These are phyloP conservation scores for Disparrhopalites patrizii DNA, from an alignment of 2,888 invertebrate species.

Conservation along the genomic window DNA sequence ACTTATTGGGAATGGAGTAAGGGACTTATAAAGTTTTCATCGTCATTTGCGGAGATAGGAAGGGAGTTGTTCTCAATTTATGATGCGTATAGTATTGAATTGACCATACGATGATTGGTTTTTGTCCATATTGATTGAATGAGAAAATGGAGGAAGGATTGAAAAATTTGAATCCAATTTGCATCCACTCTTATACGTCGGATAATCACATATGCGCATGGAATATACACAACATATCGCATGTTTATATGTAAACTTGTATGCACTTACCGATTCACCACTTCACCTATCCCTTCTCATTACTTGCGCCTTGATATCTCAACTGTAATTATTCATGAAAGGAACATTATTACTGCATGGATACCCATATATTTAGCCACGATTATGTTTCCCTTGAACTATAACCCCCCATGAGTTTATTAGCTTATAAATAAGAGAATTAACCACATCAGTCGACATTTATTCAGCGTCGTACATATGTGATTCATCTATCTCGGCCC, in stretches of 20 bases:
- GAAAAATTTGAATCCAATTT: slow-evolving; percentile 24
- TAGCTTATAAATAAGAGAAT: slow-evolving; percentile 13
- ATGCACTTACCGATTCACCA: slow-evolving; percentile 19
- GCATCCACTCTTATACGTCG: too few species aligned
- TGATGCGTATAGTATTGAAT: slow-evolving; percentile 9
- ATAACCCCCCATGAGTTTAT: slow-evolving; percentile 18
- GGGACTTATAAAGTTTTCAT: slow-evolving; percentile 4
- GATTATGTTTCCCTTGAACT: slow-evolving; percentile 18
- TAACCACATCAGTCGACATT: neutral
- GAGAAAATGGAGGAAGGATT: slow-evolving; percentile 5
- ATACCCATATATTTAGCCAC: neutral
- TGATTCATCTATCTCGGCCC: too few species aligned
- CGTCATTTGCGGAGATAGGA: slow-evolving; percentile 9
- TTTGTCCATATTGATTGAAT: slow-evolving; percentile 9
- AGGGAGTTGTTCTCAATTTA: slow-evolving; percentile 21
- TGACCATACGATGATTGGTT: slow-evolving; percentile 11
- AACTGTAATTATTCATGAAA: slow-evolving; percentile 2
- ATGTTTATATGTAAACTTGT: too few species aligned
- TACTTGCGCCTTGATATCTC: slow-evolving; percentile 15
- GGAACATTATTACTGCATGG: slow-evolving; percentile 1
- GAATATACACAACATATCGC: too few species aligned
- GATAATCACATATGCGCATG: too few species aligned
- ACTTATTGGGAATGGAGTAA: neutral
- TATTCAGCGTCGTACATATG: too few species aligned
- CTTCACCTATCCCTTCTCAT: slow-evolving; percentile 12